These are phyloP conservation scores for Paracanthobrama guichenoti DNA, from an alignment of 2,113 vertebrate genomes.

Conservation along the genomic window DNA sequence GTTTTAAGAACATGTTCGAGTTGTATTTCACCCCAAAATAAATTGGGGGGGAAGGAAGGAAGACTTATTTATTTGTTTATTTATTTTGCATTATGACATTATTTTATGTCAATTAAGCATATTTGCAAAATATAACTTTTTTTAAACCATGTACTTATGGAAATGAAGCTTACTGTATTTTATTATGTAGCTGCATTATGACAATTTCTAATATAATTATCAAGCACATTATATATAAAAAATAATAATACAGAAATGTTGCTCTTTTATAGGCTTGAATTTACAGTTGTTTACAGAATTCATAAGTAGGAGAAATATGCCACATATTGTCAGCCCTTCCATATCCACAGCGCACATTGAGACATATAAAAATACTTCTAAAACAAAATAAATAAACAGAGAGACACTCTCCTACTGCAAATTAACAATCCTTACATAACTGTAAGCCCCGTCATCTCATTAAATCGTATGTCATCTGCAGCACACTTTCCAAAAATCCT, in stretches of 20 bases:
- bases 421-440: slow-evolving; percentile 37
- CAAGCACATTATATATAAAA: not conserved
- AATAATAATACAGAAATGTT: not conserved
- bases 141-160: no score
- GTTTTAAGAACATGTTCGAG: no score
- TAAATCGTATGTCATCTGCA: slow-evolving; percentile 8
- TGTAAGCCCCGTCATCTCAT: slow-evolving; percentile 9
- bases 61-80: no score
- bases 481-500: slow-evolving; percentile 16
- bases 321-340: slow-evolving; percentile 17
- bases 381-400: slow-evolving; percentile 8
- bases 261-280: not conserved
- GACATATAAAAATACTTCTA: slow-evolving; percentile 8
- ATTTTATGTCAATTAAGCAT: no score
- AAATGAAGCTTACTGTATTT: not conserved
- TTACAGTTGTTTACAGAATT: slow-evolving; percentile 23
- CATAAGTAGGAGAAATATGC: not conserved
- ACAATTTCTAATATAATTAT: not conserved
- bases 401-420: slow-evolving; percentile 4
- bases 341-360: not conserved
- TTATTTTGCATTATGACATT: no score
- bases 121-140: not conserved
- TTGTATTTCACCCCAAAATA: no score
- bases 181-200: not conserved
- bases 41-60: no score